Conservation (phyloP, 2,888 invertebrate species). For the Catocala nupta region DNA sequence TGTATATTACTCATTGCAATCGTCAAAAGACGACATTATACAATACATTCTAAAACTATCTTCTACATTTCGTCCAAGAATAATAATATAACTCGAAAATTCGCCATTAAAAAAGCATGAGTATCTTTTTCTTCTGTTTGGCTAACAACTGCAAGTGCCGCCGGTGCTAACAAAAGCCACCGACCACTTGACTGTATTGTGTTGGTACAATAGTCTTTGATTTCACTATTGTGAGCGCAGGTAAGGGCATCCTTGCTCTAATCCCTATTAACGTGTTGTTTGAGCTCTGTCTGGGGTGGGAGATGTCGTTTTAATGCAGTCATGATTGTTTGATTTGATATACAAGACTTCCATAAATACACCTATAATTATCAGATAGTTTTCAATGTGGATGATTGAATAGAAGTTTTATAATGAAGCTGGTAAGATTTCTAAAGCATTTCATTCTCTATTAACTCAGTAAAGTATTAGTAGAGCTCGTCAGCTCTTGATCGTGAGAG, state of each 20-base stretch:
- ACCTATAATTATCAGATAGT: background rate
- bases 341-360: background rate
- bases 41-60: no score
- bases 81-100: constrained; percentile 16
- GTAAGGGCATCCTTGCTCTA: constrained; percentile 40
- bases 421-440: no score
- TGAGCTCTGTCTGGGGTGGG: constrained; percentile 25
- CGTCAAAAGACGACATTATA: no score
- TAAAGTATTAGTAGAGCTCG: no score
- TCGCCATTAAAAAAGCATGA: constrained; percentile 21
- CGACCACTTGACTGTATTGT: constrained; percentile 53
- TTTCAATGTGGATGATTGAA: no score
- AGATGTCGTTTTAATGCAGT: constrained; percentile 17
- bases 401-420: no score
- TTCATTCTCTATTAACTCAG: no score
- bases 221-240: constrained; percentile 53
- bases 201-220: constrained; percentile 49
- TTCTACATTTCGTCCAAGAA: no score
- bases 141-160: constrained; percentile 32
- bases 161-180: constrained; percentile 41
- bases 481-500: no score
- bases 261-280: constrained; percentile 51
- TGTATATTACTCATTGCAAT: no score
- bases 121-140: constrained; percentile 25
- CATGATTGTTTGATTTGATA: constrained; percentile 7